These are phyloP conservation scores for Neomicropteryx cornuta DNA, from an alignment of 1,140 invertebrate genomes.

Conservation along the genomic window DNA sequence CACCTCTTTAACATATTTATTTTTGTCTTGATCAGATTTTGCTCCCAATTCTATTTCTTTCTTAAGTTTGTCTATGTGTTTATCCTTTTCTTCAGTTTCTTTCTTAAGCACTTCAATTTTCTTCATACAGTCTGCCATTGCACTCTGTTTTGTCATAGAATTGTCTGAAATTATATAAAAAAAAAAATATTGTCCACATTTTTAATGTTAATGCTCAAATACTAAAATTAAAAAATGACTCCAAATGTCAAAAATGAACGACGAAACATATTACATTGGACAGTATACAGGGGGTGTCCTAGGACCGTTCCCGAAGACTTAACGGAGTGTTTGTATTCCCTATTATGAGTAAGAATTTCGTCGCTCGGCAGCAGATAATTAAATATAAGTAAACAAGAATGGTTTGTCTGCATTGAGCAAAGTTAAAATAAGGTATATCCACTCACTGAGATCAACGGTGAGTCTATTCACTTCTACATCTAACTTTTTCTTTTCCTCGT, in stretches of 20 bases:
- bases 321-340: too few species aligned
- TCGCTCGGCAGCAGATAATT: too few species aligned
- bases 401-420: too few species aligned
- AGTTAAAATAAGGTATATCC: too few species aligned
- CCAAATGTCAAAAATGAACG: too few species aligned
- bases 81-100: conserved; percentile 42
- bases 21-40: conserved; percentile 39
- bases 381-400: too few species aligned
- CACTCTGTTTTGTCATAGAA: conserved; percentile 34
- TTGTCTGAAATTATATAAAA: conserved; percentile 27
- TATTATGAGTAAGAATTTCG: too few species aligned
- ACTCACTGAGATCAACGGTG: conserved; percentile 41
- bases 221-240: conserved; percentile 5
- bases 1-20: conserved; percentile 39
- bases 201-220: conserved; percentile 6
- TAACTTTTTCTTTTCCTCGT: conserved; percentile 44
- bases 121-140: conserved; percentile 39
- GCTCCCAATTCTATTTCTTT: conserved; percentile 39
- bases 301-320: too few species aligned
- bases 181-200: conserved; percentile 7
- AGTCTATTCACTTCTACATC: conserved; percentile 43
- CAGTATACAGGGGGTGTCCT: too few species aligned
- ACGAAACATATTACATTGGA: too few species aligned
- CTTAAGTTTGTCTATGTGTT: conserved; percentile 44
- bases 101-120: conserved; percentile 42